Evolutionary conservation across 2,888 invertebrate genomes (phyloP).

Genomic region (Vannuccia rotundouncinata): DNA sequence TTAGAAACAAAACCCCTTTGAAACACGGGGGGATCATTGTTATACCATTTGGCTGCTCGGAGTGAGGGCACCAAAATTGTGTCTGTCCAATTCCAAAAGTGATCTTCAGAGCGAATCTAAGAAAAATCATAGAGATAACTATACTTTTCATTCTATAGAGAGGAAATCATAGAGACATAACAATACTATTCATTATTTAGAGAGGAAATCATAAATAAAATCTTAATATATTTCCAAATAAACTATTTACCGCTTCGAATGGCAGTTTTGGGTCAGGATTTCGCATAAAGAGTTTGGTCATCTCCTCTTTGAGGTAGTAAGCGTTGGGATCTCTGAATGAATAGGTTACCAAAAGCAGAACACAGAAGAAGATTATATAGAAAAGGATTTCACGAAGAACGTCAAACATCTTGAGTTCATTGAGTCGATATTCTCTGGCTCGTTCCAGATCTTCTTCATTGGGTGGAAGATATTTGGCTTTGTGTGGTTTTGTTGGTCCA

Average conservation of each 20-base stretch:
- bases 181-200: too few species aligned
- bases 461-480: constrained; percentile 46
- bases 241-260: background rate
- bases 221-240: background rate
- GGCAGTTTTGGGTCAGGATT: constrained; percentile 8
- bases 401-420: constrained; percentile 58
- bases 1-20: constrained; percentile 59
- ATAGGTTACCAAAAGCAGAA: constrained; percentile 57
- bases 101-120: constrained; percentile 50
- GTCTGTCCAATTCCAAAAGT: constrained; percentile 58
- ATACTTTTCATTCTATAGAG: too few species aligned
- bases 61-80: constrained; percentile 54
- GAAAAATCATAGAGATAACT: too few species aligned
- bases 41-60: constrained; percentile 58
- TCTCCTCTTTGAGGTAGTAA: constrained; percentile 53
- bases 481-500: constrained; percentile 24
- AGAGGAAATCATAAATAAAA: too few species aligned
- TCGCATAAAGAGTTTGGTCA: constrained; percentile 46
- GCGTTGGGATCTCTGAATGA: constrained; percentile 55
- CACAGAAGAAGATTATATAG: constrained; percentile 57
- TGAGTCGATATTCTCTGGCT: constrained; percentile 52
- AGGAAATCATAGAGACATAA: too few species aligned
- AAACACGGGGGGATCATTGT: constrained; percentile 57
- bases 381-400: constrained; percentile 57
- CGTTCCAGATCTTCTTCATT: constrained; percentile 51